These are phyloP conservation scores for Dysmachus trigonus DNA, from an alignment of 2,888 invertebrate species.

Conservation along the genomic window DNA sequence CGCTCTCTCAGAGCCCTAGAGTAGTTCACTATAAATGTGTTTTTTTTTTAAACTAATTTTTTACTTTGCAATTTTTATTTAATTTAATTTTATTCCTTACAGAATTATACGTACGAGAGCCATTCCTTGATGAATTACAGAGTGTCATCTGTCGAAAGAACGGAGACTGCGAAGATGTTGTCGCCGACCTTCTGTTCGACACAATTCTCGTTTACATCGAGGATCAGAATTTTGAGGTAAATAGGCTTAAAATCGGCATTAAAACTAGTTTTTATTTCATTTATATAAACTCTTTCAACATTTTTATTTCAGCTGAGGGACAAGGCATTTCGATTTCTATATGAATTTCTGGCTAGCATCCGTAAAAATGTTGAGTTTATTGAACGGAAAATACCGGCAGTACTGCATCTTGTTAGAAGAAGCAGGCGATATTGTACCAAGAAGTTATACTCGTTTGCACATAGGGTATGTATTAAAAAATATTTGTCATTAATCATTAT, in stretches of 20 bases:
- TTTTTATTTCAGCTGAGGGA: not conserved
- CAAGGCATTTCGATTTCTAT: not conserved
- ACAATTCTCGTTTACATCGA: not conserved
- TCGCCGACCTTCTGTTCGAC: constrained; percentile 48
- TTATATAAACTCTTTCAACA: not conserved
- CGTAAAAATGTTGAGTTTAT: not conserved
- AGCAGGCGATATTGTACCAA: not conserved
- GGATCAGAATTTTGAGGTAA: not conserved
- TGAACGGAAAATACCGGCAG: not conserved
- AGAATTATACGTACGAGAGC: constrained; percentile 39
- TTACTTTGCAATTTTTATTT: not conserved
- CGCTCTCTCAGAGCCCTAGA: not conserved
- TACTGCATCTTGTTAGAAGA: not conserved
- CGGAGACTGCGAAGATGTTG: constrained; percentile 45
- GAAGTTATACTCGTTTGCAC: not conserved
- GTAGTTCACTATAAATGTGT: not conserved
- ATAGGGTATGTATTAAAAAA: not conserved
- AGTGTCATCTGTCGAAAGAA: constrained; percentile 41
- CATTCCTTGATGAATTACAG: constrained; percentile 44
- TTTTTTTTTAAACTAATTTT: not conserved
- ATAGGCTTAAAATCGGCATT: not conserved
- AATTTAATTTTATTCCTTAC: not conserved
- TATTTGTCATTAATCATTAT: not conserved
- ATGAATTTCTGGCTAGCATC: not conserved
- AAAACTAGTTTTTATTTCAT: not conserved